A percentile compares a stretch with the other conserved stretches of the same genome.
These are phyloP conservation scores for Toxonevra muliebris DNA, from an alignment of 2,888 invertebrate genomes.

Conservation along the genomic window DNA sequence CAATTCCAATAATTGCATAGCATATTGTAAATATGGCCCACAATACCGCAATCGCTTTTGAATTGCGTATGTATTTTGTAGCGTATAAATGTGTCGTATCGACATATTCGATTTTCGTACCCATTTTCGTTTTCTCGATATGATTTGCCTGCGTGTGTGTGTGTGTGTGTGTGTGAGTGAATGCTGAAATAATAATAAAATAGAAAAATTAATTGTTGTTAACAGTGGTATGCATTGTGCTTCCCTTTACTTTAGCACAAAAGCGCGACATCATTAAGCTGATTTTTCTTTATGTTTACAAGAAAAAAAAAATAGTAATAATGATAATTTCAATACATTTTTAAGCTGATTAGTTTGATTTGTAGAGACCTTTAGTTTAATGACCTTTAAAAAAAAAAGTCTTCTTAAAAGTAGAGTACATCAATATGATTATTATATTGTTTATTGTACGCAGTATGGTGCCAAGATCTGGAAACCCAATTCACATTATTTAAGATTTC, in stretches of 20 bases:
- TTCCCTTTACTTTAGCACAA: neutral
- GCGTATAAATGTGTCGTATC: constrained; percentile 91
- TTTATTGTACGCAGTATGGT: too few relatives aligned
- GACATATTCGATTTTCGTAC: constrained; percentile 91
- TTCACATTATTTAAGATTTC: too few relatives aligned
- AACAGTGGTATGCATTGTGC: neutral
- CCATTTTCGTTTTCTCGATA: constrained; percentile 71
- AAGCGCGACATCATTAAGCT: neutral
- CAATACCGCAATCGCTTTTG: constrained; percentile 93
- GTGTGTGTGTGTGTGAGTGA: neutral
- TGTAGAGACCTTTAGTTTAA: neutral
- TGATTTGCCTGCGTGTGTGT: neutral
- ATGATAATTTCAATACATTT: too few relatives aligned
- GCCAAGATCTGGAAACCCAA: too few relatives aligned
- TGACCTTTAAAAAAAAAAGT: neutral
- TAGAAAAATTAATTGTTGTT: constrained; percentile 4
- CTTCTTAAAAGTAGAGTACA: too few relatives aligned
- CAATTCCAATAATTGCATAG: constrained; percentile 93
- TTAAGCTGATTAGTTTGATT: neutral
- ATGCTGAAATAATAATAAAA: constrained; percentile 5
- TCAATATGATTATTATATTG: too few relatives aligned
- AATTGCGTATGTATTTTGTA: constrained; percentile 89
- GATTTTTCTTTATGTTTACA: neutral
- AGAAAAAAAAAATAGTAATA: too few relatives aligned
- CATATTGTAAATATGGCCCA: constrained; percentile 99